phyloP scores from a whole-genome alignment of 2,888 invertebrate genomes.

The Pilophorus perplexus region DNA sequence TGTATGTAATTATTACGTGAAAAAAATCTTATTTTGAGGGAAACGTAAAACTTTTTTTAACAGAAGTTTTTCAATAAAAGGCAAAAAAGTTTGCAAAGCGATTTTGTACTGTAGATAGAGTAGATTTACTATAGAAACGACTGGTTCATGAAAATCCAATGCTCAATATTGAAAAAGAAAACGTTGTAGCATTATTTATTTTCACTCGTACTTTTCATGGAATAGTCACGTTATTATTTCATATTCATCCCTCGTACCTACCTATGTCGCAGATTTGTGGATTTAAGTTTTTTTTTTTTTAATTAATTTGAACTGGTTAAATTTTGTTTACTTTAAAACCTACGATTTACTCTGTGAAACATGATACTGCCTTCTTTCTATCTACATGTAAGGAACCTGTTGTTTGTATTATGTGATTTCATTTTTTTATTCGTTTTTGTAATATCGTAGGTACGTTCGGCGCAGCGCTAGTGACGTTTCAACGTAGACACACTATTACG shows the following conservation, averaged over 20 bases:
- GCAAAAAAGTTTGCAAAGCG: conserved; percentile 15
- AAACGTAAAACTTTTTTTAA: neutral
- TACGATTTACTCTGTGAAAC: no score
- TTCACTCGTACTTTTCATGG: neutral
- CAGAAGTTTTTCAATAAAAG: no score
- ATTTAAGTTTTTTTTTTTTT: conserved; percentile 18
- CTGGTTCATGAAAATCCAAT: conserved; percentile 46
- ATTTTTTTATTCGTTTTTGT: no score
- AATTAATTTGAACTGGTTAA: conserved; percentile 1
- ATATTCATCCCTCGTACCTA: conserved; percentile 20
- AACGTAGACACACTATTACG: no score
- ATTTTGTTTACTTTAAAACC: no score
- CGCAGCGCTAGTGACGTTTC: no score
- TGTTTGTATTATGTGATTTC: no score
- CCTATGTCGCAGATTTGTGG: no score
- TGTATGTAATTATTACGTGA: conserved; percentile 32
- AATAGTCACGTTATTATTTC: conserved; percentile 31
- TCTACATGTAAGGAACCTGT: no score
- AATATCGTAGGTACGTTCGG: no score
- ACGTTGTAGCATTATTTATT: conserved; percentile 33
- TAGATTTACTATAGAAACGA: conserved; percentile 45
- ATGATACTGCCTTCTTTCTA: no score
- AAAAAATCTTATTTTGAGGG: conserved; percentile 2
- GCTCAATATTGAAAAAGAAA: conserved; percentile 44
- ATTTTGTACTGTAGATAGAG: conserved; percentile 40